Base-by-base conservation (phyloP, 2,113 vertebrate species). In the Archocentrus centrarchus region DNA sequence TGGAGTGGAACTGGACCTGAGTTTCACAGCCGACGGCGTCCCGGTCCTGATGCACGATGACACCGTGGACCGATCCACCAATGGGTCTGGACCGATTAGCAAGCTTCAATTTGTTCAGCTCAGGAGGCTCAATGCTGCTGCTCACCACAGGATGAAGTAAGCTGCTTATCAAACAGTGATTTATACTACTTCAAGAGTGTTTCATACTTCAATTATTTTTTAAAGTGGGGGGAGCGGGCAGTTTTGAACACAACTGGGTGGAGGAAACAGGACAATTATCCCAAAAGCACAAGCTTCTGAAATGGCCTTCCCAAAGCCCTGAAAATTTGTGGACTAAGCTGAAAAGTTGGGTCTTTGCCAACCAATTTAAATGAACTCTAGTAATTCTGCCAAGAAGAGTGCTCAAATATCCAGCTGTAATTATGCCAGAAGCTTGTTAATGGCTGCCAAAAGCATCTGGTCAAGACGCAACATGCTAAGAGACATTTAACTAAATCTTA, bases 41-140 rank as follows among this genome's bases (percentile, higher is more conserved):
- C 95, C 98, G 11, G 92, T 99, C 47, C 92, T 99, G 62, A 99
- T 99, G 98, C 98, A 98, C 0, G 98, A 99, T 35, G 96, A 96
- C n/a, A 98, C 97, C 0, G 96, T 99, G 0, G 97, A 99, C 10
- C 96, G 98, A 81, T 99, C 98, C 24, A 99, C 98, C 2, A 96
- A 99, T 47, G 97, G 98, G 14, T 95, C 96, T 11, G 98, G 98
- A 53, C 95, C 93, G 2, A 59, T 99, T 58, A 80, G 57, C 93
- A 96, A 96, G 73, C 73, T 98, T 91, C 96, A 95, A 3, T 97
- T 97, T 90, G 94, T 94, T 63, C 97, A 98, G 59, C 79, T 99
- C 17, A 95, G 95, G 87, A 97, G 91, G 82, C 95, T 99, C 59
- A 97, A 99, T 86, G 95, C 98, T 59, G 94, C 97, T 30, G 97